phyloP scores from a whole-genome alignment of 2,888 invertebrate species.

The Drosophila vallismaia region DNA sequence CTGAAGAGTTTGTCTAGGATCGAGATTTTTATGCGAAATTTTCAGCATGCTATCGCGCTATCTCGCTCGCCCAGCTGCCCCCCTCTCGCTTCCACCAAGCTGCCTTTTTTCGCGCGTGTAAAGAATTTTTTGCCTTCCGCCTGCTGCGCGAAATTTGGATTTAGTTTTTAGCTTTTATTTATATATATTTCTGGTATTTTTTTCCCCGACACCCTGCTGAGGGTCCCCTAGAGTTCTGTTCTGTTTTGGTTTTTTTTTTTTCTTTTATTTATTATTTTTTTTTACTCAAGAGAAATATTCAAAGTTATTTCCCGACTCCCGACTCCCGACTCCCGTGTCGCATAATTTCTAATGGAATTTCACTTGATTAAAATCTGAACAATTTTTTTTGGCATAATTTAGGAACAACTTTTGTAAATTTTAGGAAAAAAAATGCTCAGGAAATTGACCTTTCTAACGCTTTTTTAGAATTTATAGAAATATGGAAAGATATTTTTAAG shows the following conservation, averaged over 20 bases:
- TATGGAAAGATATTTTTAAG: background rate
- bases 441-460: background rate
- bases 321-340: slow-evolving; percentile 7
- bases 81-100: background rate
- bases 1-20: slow-evolving; percentile 51
- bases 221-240: slow-evolving; percentile 29
- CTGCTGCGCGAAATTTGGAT: slow-evolving; percentile 55
- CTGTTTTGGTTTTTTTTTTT: background rate
- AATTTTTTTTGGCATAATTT: background rate
- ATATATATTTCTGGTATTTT: slow-evolving; percentile 10
- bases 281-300: slow-evolving; percentile 20
- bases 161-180: slow-evolving; percentile 41
- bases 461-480: too few relatives aligned
- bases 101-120: slow-evolving; percentile 27
- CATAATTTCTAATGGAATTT: slow-evolving; percentile 36
- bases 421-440: background rate
- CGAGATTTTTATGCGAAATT: slow-evolving; percentile 60
- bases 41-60: slow-evolving; percentile 28
- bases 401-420: background rate
- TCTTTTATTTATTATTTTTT: slow-evolving; percentile 15
- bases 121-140: slow-evolving; percentile 43
- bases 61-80: slow-evolving; percentile 17
- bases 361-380: slow-evolving; percentile 32
- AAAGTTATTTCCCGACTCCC: slow-evolving; percentile 11
- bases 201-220: slow-evolving; percentile 21